These are phyloP conservation scores for Hyppa rectilinea DNA, from an alignment of 2,888 invertebrate genomes.

Conservation along the genomic window DNA sequence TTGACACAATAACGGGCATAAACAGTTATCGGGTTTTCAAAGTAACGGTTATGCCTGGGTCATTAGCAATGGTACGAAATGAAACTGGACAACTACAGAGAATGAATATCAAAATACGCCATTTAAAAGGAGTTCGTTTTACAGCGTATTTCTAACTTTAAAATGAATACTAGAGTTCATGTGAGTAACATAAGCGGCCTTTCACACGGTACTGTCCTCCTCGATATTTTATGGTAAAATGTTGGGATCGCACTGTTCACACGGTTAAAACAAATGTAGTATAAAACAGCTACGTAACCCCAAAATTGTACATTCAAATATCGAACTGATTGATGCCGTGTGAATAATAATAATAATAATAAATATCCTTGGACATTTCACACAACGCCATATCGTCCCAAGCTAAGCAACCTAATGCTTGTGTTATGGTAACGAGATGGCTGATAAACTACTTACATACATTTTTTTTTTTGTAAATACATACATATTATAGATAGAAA, in stretches of 20 bases:
- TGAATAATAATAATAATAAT: too few relatives aligned
- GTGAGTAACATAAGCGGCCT: background rate
- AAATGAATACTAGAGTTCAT: background rate
- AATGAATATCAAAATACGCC: slow-evolving; percentile 13
- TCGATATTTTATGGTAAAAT: background rate
- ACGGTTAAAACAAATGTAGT: background rate
- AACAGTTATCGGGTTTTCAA: slow-evolving; percentile 41
- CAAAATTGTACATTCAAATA: background rate
- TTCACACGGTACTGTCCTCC: background rate
- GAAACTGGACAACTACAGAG: slow-evolving; percentile 30
- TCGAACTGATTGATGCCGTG: background rate
- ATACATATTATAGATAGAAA: too few relatives aligned
- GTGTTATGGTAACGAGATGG: too few relatives aligned
- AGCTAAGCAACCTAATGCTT: too few relatives aligned
- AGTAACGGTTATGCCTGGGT: slow-evolving; percentile 33
- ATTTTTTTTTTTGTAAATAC: too few relatives aligned
- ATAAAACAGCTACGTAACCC: background rate
- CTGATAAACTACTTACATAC: too few relatives aligned
- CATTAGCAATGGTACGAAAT: slow-evolving; percentile 38
- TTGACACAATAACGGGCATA: slow-evolving; percentile 42
- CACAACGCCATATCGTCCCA: too few relatives aligned
- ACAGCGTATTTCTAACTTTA: background rate
- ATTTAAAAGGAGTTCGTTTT: slow-evolving; percentile 7
- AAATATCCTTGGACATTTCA: too few relatives aligned
- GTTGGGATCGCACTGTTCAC: background rate